These are phyloP conservation scores for Amphiura filiformis DNA, from an alignment of 35 echinoderm and acorn worm genomes.

Conservation along the genomic window DNA sequence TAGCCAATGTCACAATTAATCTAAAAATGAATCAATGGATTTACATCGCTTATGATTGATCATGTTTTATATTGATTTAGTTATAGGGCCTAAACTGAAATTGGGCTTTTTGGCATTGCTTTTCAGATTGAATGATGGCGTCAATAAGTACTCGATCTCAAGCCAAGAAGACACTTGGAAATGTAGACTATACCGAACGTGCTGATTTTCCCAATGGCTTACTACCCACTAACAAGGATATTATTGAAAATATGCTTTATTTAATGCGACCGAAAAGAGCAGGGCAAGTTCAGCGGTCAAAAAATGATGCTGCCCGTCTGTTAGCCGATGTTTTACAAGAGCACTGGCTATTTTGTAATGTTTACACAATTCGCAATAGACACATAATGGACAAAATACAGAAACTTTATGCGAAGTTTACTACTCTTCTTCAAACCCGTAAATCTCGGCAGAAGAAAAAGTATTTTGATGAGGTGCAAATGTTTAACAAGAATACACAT, in stretches of 20 bases:
- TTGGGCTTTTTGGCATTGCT: not conserved
- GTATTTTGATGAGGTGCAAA: not conserved
- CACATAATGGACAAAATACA: slow-evolving; percentile 1
- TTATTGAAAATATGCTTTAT: slow-evolving; percentile 15
- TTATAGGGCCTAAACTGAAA: not conserved
- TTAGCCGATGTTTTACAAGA: slow-evolving; percentile 14
- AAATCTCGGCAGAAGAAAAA: slow-evolving; percentile 19
- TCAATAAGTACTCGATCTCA: not conserved
- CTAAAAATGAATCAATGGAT: not conserved
- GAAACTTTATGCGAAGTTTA: slow-evolving; percentile 4
- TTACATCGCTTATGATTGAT: not conserved
- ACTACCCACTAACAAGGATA: slow-evolving; percentile 29
- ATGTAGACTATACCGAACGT: slow-evolving; percentile 1
- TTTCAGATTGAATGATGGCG: not conserved
- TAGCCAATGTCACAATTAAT: not conserved
- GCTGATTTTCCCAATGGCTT: slow-evolving; percentile 32
- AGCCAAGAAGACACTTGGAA: not conserved
- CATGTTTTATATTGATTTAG: not conserved
- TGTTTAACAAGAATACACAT: slow-evolving; percentile 10
- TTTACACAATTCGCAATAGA: slow-evolving; percentile 14
- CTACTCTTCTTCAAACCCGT: slow-evolving; percentile 5
- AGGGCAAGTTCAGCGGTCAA: slow-evolving; percentile 21
- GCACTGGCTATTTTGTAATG: slow-evolving; percentile 27
- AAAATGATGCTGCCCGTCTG: not conserved
- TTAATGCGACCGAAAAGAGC: slow-evolving; percentile 16